These are phyloP conservation scores for Clistopyga incitator DNA, from an alignment of 2,888 invertebrate genomes.

Conservation along the genomic window DNA sequence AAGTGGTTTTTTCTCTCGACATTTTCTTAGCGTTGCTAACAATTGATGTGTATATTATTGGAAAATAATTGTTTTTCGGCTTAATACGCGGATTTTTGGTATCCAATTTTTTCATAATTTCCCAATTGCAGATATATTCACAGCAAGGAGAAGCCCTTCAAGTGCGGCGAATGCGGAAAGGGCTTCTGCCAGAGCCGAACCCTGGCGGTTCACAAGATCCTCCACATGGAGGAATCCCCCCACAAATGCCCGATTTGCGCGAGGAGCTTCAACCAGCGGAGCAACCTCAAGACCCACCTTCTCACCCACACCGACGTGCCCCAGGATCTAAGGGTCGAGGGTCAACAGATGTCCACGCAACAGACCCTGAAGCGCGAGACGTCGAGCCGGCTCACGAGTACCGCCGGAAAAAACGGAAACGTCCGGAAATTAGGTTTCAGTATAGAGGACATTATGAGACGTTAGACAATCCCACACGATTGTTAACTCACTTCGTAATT, in stretches of 20 bases:
- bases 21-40: too few relatives aligned
- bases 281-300: slow-evolving; percentile 95
- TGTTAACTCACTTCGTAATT: not conserved
- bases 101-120: not conserved
- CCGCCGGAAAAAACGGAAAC: slow-evolving; percentile 68
- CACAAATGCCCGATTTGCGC: slow-evolving; percentile 96
- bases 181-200: slow-evolving; percentile 99
- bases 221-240: slow-evolving; percentile 96
- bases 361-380: slow-evolving; percentile 38
- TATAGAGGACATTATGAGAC: slow-evolving; percentile 95
- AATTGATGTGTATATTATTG: too few relatives aligned
- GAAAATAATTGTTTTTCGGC: not conserved
- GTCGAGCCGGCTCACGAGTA: slow-evolving; percentile 52
- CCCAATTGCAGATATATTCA: slow-evolving; percentile 93
- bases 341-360: slow-evolving; percentile 48
- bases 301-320: slow-evolving; percentile 92
- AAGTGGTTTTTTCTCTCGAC: too few relatives aligned
- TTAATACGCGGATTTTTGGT: not conserved
- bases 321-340: slow-evolving; percentile 82
- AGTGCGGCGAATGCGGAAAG: slow-evolving; percentile 98
- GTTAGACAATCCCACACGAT: slow-evolving; percentile 85
- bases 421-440: slow-evolving; percentile 90
- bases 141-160: slow-evolving; percentile 99
- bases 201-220: slow-evolving; percentile 96
- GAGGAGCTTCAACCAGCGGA: slow-evolving; percentile 96